Base-by-base conservation (phyloP, 2,888 invertebrate genomes). In the Rhagonycha lutea region DNA sequence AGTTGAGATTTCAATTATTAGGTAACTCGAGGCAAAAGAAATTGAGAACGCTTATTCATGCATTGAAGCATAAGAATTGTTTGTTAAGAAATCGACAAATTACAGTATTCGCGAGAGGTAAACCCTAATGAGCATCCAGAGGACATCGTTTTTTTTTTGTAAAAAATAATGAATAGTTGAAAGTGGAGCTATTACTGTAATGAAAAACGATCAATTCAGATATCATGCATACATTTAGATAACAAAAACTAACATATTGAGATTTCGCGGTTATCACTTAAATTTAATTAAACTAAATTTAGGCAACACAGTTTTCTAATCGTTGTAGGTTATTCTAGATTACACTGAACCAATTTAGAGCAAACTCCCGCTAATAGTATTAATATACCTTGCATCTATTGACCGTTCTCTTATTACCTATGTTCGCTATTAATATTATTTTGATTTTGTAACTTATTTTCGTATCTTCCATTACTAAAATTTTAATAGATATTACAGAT, bases 401-500 rank as follows among this genome's bases (percentile, higher is more conserved):
- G n/a, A 47, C 47, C 47, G 47, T 47, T 47, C 47, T 47, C 8
- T 47, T n/a, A 8, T 47, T n/a, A 8, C 0, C 5, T n/a, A 47
- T 47, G 47, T 47, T n/a, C 47, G 47, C n/a, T 47, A 47, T 47
- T 47, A 47, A 47, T 47, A n/a, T 47, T 47, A n/a, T 47, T 47
- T n/a, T n/a, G 47, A 47, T 7, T 47, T 47, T 47, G 1, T 47
- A 47, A 47, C 5, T 47, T 47, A 47, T 7, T 47, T n/a, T n/a
- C n/a, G 7, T n/a, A n/a, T 47, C n/a, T 5, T 5, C 2, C n/a
- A n/a, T 63, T 76, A 73, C 70, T 63, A 70, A 73, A 76, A 65
- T 24, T 65, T n/a, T 70, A 61, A 61, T 68, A 70, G 70, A 62
- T 65, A 23, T 65, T 65, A 65, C 81, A 83, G 82, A 83, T 83